Evolutionary conservation across 37 sponge, comb jelly and placozoan genomes (phyloP).

Genomic region (Haliclona indistincta): DNA sequence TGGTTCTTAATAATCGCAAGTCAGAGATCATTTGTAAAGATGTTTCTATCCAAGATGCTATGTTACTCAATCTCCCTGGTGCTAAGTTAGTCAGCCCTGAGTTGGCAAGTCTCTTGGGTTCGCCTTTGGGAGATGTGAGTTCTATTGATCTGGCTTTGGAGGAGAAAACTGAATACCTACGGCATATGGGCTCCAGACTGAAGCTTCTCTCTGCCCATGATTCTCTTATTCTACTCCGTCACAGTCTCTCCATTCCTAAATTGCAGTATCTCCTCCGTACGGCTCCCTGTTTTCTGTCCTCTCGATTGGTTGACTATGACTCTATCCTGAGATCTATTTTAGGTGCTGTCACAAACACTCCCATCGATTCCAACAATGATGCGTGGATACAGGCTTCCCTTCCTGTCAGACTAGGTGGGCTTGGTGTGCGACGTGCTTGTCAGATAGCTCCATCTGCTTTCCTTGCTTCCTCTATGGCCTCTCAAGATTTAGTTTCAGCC

Average conservation of each 20-base stretch:
- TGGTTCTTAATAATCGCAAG: background rate
- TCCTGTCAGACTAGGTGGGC: slow-evolving; percentile 31
- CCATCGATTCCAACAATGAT: slow-evolving; percentile 8
- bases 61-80: too few relatives aligned
- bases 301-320: slow-evolving; percentile 2
- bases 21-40: slow-evolving; percentile 11
- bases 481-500: slow-evolving; percentile 18
- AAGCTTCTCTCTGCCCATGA: slow-evolving; percentile 23
- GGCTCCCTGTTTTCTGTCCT: slow-evolving; percentile 25
- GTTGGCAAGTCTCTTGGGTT: background rate
- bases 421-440: slow-evolving; percentile 33
- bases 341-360: slow-evolving; percentile 9
- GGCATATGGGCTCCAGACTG: slow-evolving; percentile 23
- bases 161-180: too few relatives aligned
- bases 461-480: slow-evolving; percentile 41
- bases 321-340: slow-evolving; percentile 12
- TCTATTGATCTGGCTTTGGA: background rate
- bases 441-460: slow-evolving; percentile 44
- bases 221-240: slow-evolving; percentile 24
- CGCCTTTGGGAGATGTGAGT: background rate
- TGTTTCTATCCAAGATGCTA: too few relatives aligned
- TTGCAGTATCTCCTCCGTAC: slow-evolving; percentile 34
- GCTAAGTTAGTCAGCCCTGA: background rate
- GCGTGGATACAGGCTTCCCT: slow-evolving; percentile 46
- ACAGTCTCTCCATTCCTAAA: slow-evolving; percentile 46